Percentiles rank a stretch among this genome's conserved stretches.
phyloP scores from a whole-genome alignment of 2,888 invertebrate species.

The Dinocampus coccinellae region DNA sequence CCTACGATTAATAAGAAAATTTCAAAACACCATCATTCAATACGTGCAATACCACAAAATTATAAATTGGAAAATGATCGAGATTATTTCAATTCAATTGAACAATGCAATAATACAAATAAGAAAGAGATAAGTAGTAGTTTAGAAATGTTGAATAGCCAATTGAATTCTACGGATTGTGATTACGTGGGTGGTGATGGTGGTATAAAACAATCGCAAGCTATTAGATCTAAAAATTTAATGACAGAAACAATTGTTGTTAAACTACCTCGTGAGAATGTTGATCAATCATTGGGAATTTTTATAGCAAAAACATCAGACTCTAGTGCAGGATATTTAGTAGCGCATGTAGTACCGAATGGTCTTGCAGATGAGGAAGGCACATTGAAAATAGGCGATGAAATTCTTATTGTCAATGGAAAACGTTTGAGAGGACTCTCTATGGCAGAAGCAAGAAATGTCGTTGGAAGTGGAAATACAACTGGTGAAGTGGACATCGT shows the following conservation, averaged over 20 bases:
- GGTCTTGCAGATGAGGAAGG: conserved; percentile 80
- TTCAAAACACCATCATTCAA: background rate
- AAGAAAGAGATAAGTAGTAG: conserved; percentile 28
- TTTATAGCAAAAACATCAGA: conserved; percentile 77
- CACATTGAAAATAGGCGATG: conserved; percentile 78
- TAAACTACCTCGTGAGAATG: conserved; percentile 72
- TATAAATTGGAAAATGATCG: conserved; percentile 23
- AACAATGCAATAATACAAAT: conserved; percentile 17
- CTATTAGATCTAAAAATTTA: conserved; percentile 56
- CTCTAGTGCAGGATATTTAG: conserved; percentile 73
- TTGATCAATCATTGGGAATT: conserved; percentile 78
- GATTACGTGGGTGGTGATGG: background rate
- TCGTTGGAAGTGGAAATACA: conserved; percentile 73
- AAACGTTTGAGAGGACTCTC: conserved; percentile 76
- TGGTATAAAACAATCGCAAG: conserved; percentile 43
- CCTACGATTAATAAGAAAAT: conserved; percentile 46
- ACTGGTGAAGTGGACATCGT: conserved; percentile 78
- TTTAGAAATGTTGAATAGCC: background rate
- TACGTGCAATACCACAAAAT: background rate
- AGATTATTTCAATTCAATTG: conserved; percentile 38
- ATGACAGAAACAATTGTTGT: conserved; percentile 69
- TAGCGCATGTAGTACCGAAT: conserved; percentile 79
- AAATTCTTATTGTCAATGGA: conserved; percentile 81
- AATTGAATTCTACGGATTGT: background rate
- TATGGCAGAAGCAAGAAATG: conserved; percentile 77